These are phyloP conservation scores for Rallus crepitans DNA, from an alignment of 2,797 vertebrate genomes.

Conservation along the genomic window DNA sequence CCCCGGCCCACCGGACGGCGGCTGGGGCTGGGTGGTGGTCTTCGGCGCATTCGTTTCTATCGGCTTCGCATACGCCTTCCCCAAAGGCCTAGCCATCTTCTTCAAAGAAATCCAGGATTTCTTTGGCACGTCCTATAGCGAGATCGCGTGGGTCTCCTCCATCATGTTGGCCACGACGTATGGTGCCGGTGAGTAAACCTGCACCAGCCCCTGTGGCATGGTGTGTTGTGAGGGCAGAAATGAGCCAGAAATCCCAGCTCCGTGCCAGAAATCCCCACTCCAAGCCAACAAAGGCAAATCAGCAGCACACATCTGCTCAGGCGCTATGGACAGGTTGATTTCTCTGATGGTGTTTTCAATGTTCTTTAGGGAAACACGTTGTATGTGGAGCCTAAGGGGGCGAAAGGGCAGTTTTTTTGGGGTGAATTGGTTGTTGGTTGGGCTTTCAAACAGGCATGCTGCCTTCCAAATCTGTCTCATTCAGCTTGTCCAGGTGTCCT, in stretches of 20 bases:
- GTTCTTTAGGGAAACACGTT: not conserved
- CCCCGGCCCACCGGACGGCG: conserved; percentile 79
- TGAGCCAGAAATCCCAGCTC: not conserved
- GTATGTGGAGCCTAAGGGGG: not conserved
- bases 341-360: not conserved
- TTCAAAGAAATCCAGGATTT: conserved; percentile 86
- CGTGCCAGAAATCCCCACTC: too few relatives aligned
- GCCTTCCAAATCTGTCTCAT: not conserved
- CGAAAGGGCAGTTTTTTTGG: not conserved
- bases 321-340: not conserved
- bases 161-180: conserved; percentile 86
- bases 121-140: conserved; percentile 81
- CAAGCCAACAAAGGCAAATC: accelerated
- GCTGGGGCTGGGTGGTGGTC: conserved; percentile 85
- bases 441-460: not conserved
- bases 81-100: conserved; percentile 86
- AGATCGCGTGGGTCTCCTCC: conserved; percentile 85
- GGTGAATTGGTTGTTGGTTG: not conserved
- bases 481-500: accelerated
- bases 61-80: conserved; percentile 86
- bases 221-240: not conserved
- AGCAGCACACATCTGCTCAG: accelerated
- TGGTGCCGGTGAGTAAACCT: conserved; percentile 81
- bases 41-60: conserved; percentile 84
- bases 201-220: not conserved